Evolutionary conservation across 2,113 vertebrate genomes (phyloP), one percentile per base, ranked within the genome.

Genomic region (Oncorhynchus clarkii): DNA sequence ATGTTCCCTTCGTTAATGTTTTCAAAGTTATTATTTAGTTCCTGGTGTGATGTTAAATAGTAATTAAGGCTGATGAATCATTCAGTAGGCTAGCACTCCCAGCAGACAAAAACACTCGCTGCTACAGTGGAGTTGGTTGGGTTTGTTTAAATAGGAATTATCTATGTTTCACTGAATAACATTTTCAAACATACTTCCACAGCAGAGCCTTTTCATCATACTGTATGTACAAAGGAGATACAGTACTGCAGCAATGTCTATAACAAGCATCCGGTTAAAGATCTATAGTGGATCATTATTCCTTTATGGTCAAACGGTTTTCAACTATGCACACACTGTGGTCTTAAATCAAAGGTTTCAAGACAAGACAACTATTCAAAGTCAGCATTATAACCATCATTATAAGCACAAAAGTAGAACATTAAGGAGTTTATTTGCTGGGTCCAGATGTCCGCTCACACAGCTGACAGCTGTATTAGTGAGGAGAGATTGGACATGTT

Each of bases 41-140:
- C 76, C 66, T 74, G 60, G 60, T 71, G 69, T 60, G 72, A 79
- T 75, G 81, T 79, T 77, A 72, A 86, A 66, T 72, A 80, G 73
- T 78, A 78, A 85, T 85, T 82, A 79, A 49, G 67, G 66, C 20
- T 72, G 70, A 88, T 84, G 68, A 75, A 84, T 86, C 72, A 78
- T 83, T 81, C 57, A 77, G 67, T 45, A 45, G 5, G 5, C 54
- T 4, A 5, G 3, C 54, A 5, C 54, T 57, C 54, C 20, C 54
- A 14, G 54, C 54, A 18, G 54, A 57, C 14, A 4, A 57, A 18
- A 57, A 57, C 54, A 20, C 13, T 57, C 20, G 54, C 16, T 45
- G 2, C 39, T 45, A 57, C 54, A 57, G 54, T 20, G 20, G 18
- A 20, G 54, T 20, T 57, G 54, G 54, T 57, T 45, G 54, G 54